These are phyloP conservation scores for Forbesichthys papilliferus DNA, from an alignment of 2,113 vertebrate genomes.

Conservation along the genomic window DNA sequence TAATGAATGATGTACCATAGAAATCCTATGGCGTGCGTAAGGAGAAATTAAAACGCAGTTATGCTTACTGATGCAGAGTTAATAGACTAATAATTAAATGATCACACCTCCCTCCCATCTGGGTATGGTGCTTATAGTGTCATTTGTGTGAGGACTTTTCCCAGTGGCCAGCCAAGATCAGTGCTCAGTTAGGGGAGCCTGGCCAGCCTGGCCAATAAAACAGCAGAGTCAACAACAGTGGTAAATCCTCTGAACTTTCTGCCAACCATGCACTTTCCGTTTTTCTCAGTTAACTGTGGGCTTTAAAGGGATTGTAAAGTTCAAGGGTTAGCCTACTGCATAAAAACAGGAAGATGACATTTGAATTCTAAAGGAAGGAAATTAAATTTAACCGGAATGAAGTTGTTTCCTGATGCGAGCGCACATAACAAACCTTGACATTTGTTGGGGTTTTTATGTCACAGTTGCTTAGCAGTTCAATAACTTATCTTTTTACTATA, in stretches of 20 bases:
- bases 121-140: slow-evolving; percentile 1
- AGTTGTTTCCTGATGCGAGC: slow-evolving; percentile 24
- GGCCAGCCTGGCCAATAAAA: slow-evolving; percentile 22
- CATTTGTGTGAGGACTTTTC: background rate
- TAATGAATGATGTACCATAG: too few relatives aligned
- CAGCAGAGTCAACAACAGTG: slow-evolving; percentile 49
- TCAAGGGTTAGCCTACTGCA: slow-evolving; percentile 32
- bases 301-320: slow-evolving; percentile 43
- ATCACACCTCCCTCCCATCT: slow-evolving; percentile 26
- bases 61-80: background rate
- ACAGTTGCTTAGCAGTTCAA: slow-evolving; percentile 23
- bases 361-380: slow-evolving; percentile 34
- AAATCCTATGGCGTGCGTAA: background rate
- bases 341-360: slow-evolving; percentile 58
- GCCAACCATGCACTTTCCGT: slow-evolving; percentile 35
- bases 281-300: slow-evolving; percentile 16
- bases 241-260: slow-evolving; percentile 37
- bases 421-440: background rate
- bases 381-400: background rate
- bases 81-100: slow-evolving; percentile 6
- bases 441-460: background rate
- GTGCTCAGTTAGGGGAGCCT: slow-evolving; percentile 34
- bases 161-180: slow-evolving; percentile 28
- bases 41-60: slow-evolving; percentile 20
- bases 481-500: slow-evolving; percentile 11